phyloP scores from a whole-genome alignment of 1,140 invertebrate genomes.

The Drosophila pandora region DNA sequence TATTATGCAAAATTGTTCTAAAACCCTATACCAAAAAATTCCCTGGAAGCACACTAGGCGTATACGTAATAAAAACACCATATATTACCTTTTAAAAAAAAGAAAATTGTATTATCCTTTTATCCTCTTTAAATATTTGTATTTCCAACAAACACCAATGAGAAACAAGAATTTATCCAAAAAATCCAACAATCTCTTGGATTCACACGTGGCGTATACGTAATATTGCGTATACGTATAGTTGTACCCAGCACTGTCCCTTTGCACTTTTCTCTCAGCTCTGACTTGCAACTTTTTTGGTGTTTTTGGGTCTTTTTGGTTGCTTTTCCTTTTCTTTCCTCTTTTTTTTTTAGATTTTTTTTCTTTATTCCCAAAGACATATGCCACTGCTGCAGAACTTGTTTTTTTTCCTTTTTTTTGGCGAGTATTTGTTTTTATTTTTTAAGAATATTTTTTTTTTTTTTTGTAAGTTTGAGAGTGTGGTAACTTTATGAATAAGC shows the following conservation, averaged over 20 bases:
- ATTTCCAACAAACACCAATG: background rate
- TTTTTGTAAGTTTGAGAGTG: conserved; percentile 15
- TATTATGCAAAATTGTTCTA: too few relatives aligned
- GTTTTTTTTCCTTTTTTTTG: conserved; percentile 1
- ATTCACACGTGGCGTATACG: background rate
- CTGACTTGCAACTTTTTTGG: conserved; percentile 4
- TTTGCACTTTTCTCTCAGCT: conserved; percentile 1
- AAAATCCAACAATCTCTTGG: background rate
- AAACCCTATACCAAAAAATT: too few relatives aligned
- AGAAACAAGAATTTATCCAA: background rate
- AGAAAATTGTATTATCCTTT: too few relatives aligned
- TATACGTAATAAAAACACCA: background rate
- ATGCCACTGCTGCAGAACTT: conserved; percentile 38
- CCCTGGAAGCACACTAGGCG: too few relatives aligned
- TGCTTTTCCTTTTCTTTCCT: background rate
- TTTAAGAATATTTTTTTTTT: conserved; percentile 3
- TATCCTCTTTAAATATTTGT: too few relatives aligned
- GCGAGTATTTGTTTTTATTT: background rate
- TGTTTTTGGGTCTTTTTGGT: background rate
- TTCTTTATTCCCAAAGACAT: conserved; percentile 30
- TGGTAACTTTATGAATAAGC: conserved; percentile 33
- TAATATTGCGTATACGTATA: conserved; percentile 4
- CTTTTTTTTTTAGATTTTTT: background rate
- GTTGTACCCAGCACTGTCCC: background rate
- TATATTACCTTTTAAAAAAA: background rate